phyloP scores from a whole-genome alignment of 2,888 invertebrate species.

The Pterostichus madidus region DNA sequence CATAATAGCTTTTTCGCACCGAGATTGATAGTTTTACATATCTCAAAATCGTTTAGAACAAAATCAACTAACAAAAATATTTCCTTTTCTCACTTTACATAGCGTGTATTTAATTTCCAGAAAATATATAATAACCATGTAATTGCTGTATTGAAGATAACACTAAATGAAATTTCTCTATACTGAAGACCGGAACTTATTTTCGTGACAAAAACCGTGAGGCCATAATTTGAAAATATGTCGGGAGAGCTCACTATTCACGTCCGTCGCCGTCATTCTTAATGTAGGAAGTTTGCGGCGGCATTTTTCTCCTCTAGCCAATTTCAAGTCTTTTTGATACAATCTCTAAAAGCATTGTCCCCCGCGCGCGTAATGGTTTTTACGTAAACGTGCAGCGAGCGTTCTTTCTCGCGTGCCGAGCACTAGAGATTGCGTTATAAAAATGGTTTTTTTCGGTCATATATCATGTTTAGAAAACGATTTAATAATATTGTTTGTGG shows the following conservation, averaged over 20 bases:
- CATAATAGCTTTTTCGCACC: too few species aligned
- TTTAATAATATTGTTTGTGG: conserved; percentile 42
- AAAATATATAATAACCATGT: too few species aligned
- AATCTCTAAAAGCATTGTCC: conserved; percentile 48
- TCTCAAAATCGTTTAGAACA: too few species aligned
- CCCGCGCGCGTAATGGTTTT: conserved; percentile 29
- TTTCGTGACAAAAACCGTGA: conserved; percentile 3
- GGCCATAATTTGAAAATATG: conserved; percentile 40
- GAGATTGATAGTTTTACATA: too few species aligned
- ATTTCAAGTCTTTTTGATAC: conserved; percentile 46
- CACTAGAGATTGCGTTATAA: conserved; percentile 41
- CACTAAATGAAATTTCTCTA: too few species aligned
- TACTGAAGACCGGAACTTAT: conserved; percentile 5
- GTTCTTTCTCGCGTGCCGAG: conserved; percentile 32
- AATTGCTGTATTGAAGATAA: neutral
- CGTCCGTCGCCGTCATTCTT: conserved; percentile 23
- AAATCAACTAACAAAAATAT: neutral
- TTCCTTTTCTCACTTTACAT: neutral
- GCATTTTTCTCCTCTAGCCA: conserved; percentile 39
- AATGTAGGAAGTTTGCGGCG: conserved; percentile 38
- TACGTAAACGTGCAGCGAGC: conserved; percentile 19
- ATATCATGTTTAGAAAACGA: conserved; percentile 49
- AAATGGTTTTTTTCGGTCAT: conserved; percentile 42
- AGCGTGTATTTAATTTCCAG: too few species aligned
- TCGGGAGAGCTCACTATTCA: conserved; percentile 39